These are phyloP conservation scores for Dromococcyx pavoninus DNA, from an alignment of 2,797 vertebrate species.

Conservation along the genomic window DNA sequence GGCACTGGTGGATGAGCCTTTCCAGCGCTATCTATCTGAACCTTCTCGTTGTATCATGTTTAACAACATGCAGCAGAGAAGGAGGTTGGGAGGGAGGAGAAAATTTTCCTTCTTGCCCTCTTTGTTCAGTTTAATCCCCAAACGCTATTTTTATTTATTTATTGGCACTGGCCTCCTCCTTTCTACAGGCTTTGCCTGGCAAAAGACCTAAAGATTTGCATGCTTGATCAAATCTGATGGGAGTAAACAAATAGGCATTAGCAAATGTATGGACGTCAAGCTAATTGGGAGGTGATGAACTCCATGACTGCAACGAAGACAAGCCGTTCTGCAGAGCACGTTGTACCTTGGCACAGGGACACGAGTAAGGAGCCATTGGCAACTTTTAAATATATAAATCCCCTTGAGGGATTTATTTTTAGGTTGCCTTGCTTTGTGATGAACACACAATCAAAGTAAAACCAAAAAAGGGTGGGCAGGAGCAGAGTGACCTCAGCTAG, in stretches of 20 bases:
- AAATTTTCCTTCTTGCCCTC: neutral
- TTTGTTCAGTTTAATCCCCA: neutral
- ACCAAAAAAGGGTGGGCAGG: constrained; percentile 2
- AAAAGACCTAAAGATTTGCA: neutral
- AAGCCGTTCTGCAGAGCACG: neutral
- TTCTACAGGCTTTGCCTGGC: neutral
- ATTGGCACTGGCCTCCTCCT: neutral
- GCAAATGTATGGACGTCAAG: neutral
- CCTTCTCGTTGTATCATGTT: neutral
- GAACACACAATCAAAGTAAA: neutral
- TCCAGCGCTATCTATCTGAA: neutral
- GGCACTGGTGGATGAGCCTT: neutral
- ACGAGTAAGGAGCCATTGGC: neutral
- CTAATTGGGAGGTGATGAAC: constrained; percentile 12
- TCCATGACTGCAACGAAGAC: neutral
- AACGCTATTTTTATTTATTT: neutral
- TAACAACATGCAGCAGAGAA: fast-evolving
- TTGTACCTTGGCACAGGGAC: constrained; percentile 25
- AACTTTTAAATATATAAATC: constrained; percentile 8
- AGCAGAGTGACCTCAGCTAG: neutral
- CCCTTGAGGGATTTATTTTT: constrained; percentile 30
- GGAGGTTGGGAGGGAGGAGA: neutral
- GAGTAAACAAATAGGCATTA: constrained; percentile 12
- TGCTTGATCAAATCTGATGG: neutral
- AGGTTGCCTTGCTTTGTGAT: neutral